Evolutionary conservation across 2,888 invertebrate genomes (phyloP), one percentile per base, ranked within the genome.

Genomic region (Gnatocerus cornutus): DNA sequence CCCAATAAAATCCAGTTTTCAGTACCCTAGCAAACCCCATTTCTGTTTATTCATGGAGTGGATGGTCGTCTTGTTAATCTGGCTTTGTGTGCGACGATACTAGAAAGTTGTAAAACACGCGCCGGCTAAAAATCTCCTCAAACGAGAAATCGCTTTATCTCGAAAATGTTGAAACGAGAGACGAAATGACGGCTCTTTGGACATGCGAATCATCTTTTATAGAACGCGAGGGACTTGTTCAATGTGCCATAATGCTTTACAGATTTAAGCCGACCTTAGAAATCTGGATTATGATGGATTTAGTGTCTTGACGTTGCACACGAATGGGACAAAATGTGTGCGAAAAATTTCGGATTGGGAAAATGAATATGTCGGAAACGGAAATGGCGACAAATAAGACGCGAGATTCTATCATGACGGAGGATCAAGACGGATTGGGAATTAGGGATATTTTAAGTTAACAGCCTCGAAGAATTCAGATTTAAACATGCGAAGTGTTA

Each of bases 201-300:
- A 73, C 73, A 71, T 55, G 61, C 56, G 71, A 65, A 75, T 75
- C 70, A 75, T 74, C 75, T 75, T 75, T 75, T 75, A 75, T 72
- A 68, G 69, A 66, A 55, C 62, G 66, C 65, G 61, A 67, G 71
- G 70, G 68, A 72, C 71, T 71, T 73, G 71, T 71, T 74, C 72
- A 72, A 73, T 74, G 72, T 73, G 71, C 68, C 69, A 73, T 73
- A 73, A 70, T 73, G 73, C 64, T 72, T 73, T 69, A 70, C 73
- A 72, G 72, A 64, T 68, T 68, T 71, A 69, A 69, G 63, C 58
- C 64, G 61, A 63, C 71, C 71, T 74, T 73, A 71, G 61, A 73
- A 73, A 73, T 70, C 64, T 65, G 61, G 72, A 68, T 69, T 69
- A 63, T 71, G 71, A 73, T 69, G 69, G 72, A 74, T 72, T 74